Conservation (phyloP, 2,797 vertebrate species). For the Pantherophis alleghaniensis region DNA sequence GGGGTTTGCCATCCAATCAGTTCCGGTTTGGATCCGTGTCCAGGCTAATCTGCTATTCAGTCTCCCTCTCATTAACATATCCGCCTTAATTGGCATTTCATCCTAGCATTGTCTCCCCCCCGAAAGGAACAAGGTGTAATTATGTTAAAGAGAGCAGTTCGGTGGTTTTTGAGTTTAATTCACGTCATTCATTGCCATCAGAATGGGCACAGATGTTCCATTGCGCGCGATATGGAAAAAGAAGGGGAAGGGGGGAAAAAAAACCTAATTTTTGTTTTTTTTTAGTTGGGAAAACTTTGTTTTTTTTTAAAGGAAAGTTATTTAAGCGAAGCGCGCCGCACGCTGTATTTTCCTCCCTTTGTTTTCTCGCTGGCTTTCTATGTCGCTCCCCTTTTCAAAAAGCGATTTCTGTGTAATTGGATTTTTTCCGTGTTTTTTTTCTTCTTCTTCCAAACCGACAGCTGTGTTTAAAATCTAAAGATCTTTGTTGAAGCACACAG, state of each 20-base stretch:
- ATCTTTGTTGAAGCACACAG: constrained; percentile 78
- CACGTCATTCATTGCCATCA: constrained; percentile 73
- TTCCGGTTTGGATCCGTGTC: constrained; percentile 67
- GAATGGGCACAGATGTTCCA: constrained; percentile 77
- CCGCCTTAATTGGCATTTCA: constrained; percentile 78
- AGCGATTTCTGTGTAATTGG: constrained; percentile 75
- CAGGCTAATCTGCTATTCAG: constrained; percentile 71
- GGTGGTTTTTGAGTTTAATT: constrained; percentile 60
- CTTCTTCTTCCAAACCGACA: constrained; percentile 70
- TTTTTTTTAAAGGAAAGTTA: constrained; percentile 65
- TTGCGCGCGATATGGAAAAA: constrained; percentile 56
- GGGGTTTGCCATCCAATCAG: constrained; percentile 65
- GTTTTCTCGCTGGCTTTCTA: constrained; percentile 65
- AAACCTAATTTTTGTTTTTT: constrained; percentile 26
- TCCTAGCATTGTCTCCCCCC: constrained; percentile 74
- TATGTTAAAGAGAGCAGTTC: constrained; percentile 73
- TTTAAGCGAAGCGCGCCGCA: constrained; percentile 73
- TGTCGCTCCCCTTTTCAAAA: constrained; percentile 73
- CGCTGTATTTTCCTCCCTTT: constrained; percentile 70
- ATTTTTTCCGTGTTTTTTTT: constrained; percentile 68
- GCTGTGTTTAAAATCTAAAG: constrained; percentile 79
- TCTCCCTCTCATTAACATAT: constrained; percentile 72
- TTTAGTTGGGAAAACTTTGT: constrained; percentile 64
- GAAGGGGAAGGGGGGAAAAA: constrained; percentile 48
- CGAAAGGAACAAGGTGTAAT: constrained; percentile 77